Evolutionary conservation across 2,888 invertebrate genomes (phyloP).

Genomic region (Dynastes grantii): DNA sequence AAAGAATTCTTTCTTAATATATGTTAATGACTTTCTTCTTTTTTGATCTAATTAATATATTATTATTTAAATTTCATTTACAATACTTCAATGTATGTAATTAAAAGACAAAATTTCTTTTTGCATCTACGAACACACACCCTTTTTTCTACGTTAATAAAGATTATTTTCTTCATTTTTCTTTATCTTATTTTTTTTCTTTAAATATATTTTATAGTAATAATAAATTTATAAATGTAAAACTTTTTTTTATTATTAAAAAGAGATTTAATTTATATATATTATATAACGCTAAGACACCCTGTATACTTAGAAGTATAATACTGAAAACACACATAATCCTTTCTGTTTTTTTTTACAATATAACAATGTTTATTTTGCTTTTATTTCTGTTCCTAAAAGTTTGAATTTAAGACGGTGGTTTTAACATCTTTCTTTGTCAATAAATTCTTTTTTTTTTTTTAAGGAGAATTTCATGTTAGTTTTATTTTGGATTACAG

Average conservation of each 20-base stretch:
- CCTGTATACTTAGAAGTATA: conserved; percentile 58
- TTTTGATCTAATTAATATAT: too few species aligned
- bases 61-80: neutral
- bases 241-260: conserved; percentile 5
- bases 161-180: conserved; percentile 31
- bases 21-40: too few species aligned
- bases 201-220: conserved; percentile 55
- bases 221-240: conserved; percentile 51
- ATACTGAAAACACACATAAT: conserved; percentile 54
- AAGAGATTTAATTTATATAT: conserved; percentile 37
- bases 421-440: neutral
- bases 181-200: conserved; percentile 42
- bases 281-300: conserved; percentile 51
- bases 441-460: neutral
- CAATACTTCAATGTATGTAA: conserved; percentile 2
- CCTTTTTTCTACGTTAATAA: conserved; percentile 48
- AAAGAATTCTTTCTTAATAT: too few species aligned
- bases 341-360: neutral
- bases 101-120: conserved; percentile 9
- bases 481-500: neutral
- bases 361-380: neutral
- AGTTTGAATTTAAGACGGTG: too few species aligned
- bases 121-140: conserved; percentile 27
- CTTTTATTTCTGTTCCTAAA: conserved; percentile 10
- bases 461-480: too few species aligned